Evolutionary conservation across 2,888 invertebrate genomes (phyloP), one percentile per base, ranked within the genome.

Genomic region (Lycia hirtaria): DNA sequence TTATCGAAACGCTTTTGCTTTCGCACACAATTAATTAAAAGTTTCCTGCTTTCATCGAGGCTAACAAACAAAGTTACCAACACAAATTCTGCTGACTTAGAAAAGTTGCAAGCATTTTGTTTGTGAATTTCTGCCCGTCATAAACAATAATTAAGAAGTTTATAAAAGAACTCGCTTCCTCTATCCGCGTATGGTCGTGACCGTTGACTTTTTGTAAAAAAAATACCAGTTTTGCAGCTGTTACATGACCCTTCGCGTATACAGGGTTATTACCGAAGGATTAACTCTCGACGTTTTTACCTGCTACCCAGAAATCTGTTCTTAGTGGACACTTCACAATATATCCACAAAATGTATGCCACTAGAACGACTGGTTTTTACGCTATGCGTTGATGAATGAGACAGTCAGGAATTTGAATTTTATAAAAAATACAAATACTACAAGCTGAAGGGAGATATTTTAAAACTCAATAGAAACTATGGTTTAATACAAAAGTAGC

Each of bases 161-260:
- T 38, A 19, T 51, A 47, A 20, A 33, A 48, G 32, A 47, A 56
- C 58, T 56, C 51, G 54, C 55, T 60, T 56, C 40, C 55, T 48
- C n/a, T 45, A 56, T 54, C 22, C 45, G 37, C 40, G 49, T 54
- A 53, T 44, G 55, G 35, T 43, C 51, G 32, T 47, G 56, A 57
- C 57, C 61, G 61, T 63, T 60, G 54, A 24, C 33, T 52, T 63
- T 63, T 61, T 53, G 38, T 54, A 26, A 51, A 41, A 26, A 51
- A 41, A 30, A 50, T 52, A 44, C 45, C 48, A 51, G 50, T 59
- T 59, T 51, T 54, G 40, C 51, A 41, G 35, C 17, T 57, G 17
- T 17, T 24, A 9, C n/a, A 32, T 56, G 59, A 53, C 60, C 61
- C 61, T 57, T 53, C 35, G 30, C 24, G 43, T 7, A 19, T 37